Conservation (phyloP, 2,797 vertebrate genomes). For the Lates japonicus region DNA sequence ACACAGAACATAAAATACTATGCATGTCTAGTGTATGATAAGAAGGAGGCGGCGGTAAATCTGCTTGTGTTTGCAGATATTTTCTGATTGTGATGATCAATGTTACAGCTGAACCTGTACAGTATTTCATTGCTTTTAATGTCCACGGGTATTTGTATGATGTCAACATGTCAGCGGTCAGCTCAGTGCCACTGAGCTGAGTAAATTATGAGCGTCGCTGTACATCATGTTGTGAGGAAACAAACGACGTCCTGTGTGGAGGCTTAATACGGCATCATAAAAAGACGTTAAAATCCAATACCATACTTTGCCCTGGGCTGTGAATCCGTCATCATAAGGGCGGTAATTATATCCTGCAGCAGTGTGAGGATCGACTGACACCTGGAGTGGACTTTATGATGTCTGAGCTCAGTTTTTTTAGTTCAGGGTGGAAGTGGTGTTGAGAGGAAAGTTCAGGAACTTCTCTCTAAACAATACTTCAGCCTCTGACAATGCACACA, state of each 20-base stretch:
- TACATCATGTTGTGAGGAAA: conserved; percentile 12
- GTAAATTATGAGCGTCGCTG: conserved; percentile 12
- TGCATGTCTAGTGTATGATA: too few relatives aligned
- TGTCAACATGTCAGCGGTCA: neutral
- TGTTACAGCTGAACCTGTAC: neutral
- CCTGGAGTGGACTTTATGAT: conserved; percentile 19
- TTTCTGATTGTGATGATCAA: neutral
- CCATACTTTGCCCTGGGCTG: conserved; percentile 23
- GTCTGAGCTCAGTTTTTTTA: neutral
- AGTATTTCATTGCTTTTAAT: neutral
- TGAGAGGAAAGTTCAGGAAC: neutral
- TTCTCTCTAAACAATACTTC: neutral
- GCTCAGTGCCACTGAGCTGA: neutral
- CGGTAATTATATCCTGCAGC: neutral
- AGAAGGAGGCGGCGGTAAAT: neutral
- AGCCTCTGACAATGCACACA: neutral
- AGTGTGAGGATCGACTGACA: conserved; percentile 3
- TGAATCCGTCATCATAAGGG: conserved; percentile 16
- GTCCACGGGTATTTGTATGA: neutral
- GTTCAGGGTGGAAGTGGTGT: neutral
- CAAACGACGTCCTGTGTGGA: conserved; percentile 12
- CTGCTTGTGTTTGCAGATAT: neutral
- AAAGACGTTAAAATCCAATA: conserved; percentile 53
- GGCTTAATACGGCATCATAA: conserved; percentile 55
- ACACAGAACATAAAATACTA: neutral